Conservation (phyloP, 2,113 vertebrate genomes). For the Paracanthobrama guichenoti region DNA sequence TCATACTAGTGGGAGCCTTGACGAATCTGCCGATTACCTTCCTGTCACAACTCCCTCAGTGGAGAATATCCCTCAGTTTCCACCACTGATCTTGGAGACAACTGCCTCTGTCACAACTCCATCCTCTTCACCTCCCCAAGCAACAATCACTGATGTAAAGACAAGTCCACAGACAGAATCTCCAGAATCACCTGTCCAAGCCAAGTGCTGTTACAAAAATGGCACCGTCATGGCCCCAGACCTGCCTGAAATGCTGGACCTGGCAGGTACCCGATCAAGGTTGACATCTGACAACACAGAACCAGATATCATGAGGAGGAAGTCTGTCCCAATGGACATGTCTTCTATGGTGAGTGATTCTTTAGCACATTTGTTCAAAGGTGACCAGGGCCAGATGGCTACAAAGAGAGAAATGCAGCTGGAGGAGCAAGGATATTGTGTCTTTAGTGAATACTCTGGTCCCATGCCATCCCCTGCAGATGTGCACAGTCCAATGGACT, state of each 20-base stretch:
- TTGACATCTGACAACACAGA: slow-evolving; percentile 87
- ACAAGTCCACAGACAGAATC: slow-evolving; percentile 75
- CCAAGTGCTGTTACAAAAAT: slow-evolving; percentile 87
- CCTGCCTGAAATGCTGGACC: slow-evolving; percentile 95
- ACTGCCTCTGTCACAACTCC: slow-evolving; percentile 71
- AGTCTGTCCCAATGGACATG: slow-evolving; percentile 80
- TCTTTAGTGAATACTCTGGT: slow-evolving; percentile 97
- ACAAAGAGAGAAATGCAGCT: slow-evolving; percentile 90
- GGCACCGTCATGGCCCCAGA: slow-evolving; percentile 89
- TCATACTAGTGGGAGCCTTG: slow-evolving; percentile 92
- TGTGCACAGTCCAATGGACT: slow-evolving; percentile 73
- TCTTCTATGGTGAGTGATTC: slow-evolving; percentile 74
- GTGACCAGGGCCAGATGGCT: slow-evolving; percentile 79
- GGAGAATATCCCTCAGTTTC: slow-evolving; percentile 87
- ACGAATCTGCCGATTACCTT: slow-evolving; percentile 90
- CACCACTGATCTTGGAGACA: slow-evolving; percentile 77
- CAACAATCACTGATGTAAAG: slow-evolving; percentile 59
- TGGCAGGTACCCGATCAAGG: slow-evolving; percentile 88
- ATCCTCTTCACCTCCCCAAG: slow-evolving; percentile 71
- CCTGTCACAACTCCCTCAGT: slow-evolving; percentile 88
- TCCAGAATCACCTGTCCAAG: slow-evolving; percentile 79
- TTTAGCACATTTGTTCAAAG: slow-evolving; percentile 74
- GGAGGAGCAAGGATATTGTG: slow-evolving; percentile 96
- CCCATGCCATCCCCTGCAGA: slow-evolving; percentile 94
- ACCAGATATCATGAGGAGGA: slow-evolving; percentile 79